Base-by-base conservation (phyloP, 2,113 vertebrate genomes). In the Cephalopterus ornatus region DNA sequence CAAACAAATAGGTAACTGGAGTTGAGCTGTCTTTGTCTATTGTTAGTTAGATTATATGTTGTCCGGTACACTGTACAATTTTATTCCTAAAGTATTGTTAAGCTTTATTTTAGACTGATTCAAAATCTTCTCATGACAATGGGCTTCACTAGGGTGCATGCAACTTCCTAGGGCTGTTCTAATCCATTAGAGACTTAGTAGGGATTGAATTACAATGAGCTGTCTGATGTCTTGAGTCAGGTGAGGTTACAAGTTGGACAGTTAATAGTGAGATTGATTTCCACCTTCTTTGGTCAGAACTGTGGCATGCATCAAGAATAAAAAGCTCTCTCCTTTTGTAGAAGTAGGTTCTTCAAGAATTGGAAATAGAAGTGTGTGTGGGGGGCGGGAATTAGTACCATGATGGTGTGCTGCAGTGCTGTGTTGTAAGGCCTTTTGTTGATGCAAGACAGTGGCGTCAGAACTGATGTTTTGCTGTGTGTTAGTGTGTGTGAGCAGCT, bases 71-170 rank as follows among this genome's bases (percentile, higher is more conserved):
- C 63, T 59, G 59, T 63, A 75, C 14, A 59, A 1, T 71, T 93
- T 83, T 72, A 85, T 72, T 75, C 30, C 42, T 62, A 17, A 83
- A 86, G 17, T 71, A 55, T 59, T 76, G n/a, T 24, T 72, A 81
- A 86, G 58, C n/a, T 94, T 71, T 95, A 70, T 88, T 95, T 88
- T 63, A 50, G 21, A 42, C 37, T 62, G 49, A 46, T 73, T 66
- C 56, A 53, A 39, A 76, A 67, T 47, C 26, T 42, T 78, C 37
- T 85, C 9, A 27, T 19, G 35, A 62, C 47, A 74, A 27, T 8
- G 72, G 58, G 26, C 71, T 91, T 87, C 74, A 49, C 46, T 79
- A 7, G 88, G 88, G 68, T 55, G 56, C 39, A 35, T 67, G 50
- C 61, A 88, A 3, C 32, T 90, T 85, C 58, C 9, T 33, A 23